Base-by-base conservation (phyloP, 2,797 vertebrate species). In the Trematomus bernacchii region DNA sequence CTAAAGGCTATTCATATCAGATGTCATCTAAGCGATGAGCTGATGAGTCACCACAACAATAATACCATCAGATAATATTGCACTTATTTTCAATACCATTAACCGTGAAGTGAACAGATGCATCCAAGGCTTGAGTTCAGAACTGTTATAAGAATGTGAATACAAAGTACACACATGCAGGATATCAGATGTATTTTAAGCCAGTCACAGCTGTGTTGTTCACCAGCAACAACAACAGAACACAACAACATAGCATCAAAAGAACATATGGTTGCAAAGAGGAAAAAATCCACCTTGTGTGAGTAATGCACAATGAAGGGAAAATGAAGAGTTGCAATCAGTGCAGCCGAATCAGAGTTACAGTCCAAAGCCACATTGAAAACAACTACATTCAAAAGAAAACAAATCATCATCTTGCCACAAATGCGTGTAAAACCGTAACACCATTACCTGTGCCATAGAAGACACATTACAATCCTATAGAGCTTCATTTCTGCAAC, bases 1-100 rank as follows among this genome's bases (percentile, higher is more conserved):
- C 63, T 57, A 66, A 52, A 42, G 21, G 47, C 23, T 16, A 7
- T 67, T 76, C 60, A 71, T 60, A 57, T 74, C 47, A 71, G 50
- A 48, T 71, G 21, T 37, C 43, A 71, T 82, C 69, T 53, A 54
- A 59, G 11, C 23, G 5, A 30, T 3, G 6, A 12, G 59, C 44
- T 66, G 30, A 33, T 58, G 68, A 83, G 40, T 61, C 53, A 62
- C 21, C 4, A 8, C 63, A 21, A 66, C 19, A 16, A 67, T 21
- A 4, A 48, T 7, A 21, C 52, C 27, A 67, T 63, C 33, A 12
- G 40, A 60, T 40, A 27, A 48, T 42, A 70, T 57, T 11, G 23
- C 60, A 47, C 42, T 42, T 46, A 53, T 66, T 60, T 40, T 48
- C 37, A 0, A 16, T 43, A 60, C 21, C 3, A 37, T 44, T 53